Evolutionary conservation across 2,113 vertebrate genomes (phyloP).

Genomic region (Brachypodius melanocephalos): DNA sequence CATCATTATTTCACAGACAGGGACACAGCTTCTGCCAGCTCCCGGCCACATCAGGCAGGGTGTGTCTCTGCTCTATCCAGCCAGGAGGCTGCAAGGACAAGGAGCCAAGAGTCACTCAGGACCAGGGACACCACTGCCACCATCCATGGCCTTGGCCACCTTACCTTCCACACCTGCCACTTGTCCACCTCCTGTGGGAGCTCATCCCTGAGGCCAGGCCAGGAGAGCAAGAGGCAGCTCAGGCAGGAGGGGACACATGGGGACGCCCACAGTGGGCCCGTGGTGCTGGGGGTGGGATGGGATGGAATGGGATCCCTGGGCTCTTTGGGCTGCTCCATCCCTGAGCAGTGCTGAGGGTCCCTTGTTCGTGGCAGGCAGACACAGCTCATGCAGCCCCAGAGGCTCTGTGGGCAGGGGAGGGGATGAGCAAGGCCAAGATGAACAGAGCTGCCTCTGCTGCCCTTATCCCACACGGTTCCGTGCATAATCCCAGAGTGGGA

Average conservation of each 20-base stretch:
- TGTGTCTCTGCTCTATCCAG: background rate
- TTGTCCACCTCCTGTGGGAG: background rate
- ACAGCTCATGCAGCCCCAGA: background rate
- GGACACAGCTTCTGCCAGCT: background rate
- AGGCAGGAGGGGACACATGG: background rate
- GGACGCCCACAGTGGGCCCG: background rate
- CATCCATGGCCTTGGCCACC: background rate
- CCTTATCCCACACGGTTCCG: rapidly evolving
- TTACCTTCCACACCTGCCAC: background rate
- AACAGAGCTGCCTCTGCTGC: background rate
- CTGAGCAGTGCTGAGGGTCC: rapidly evolving
- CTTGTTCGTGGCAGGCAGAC: background rate
- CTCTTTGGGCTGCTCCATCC: background rate
- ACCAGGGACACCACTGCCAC: background rate
- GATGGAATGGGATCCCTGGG: background rate
- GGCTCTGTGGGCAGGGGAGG: background rate
- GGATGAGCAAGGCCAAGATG: background rate
- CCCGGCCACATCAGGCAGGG: background rate
- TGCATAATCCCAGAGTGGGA: rapidly evolving
- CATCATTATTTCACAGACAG: background rate
- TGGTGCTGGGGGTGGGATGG: background rate
- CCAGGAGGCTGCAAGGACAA: background rate
- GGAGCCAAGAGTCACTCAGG: background rate
- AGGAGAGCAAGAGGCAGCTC: background rate
- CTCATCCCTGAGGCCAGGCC: background rate